Conservation (phyloP, 1,140 invertebrate genomes). For the Lasioglossum albipes region DNA sequence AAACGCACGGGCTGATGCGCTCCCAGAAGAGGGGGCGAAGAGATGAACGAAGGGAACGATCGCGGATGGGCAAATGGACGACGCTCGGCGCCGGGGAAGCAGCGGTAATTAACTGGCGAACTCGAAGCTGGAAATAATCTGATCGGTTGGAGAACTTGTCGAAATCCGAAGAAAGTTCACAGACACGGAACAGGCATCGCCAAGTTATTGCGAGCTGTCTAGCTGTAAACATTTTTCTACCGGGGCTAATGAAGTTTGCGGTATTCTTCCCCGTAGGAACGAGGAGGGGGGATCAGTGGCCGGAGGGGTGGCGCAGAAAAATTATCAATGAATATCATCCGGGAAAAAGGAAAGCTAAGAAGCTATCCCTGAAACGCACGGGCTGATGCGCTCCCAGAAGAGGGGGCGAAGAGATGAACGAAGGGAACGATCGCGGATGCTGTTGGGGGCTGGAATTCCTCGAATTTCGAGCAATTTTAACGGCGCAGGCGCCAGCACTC, state of each 20-base stretch:
- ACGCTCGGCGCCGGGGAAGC: too few relatives aligned
- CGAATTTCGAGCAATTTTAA: constrained; percentile 80
- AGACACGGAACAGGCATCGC: too few relatives aligned
- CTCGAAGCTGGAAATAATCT: too few relatives aligned
- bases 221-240: too few relatives aligned
- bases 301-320: constrained; percentile 28
- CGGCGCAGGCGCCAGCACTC: constrained; percentile 78
- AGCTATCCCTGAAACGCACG: background rate
- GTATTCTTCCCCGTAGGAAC: too few relatives aligned
- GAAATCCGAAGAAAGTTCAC: too few relatives aligned
- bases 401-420: constrained; percentile 45
- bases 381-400: background rate
- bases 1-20: background rate
- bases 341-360: background rate
- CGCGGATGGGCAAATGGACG: constrained; percentile 32
- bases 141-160: too few relatives aligned
- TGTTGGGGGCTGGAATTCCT: constrained; percentile 70
- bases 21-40: constrained; percentile 15
- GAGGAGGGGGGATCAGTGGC: too few relatives aligned
- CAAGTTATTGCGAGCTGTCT: too few relatives aligned
- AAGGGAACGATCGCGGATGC: constrained; percentile 35
- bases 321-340: constrained; percentile 34
- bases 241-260: too few relatives aligned
- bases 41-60: constrained; percentile 49
- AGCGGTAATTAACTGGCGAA: too few relatives aligned